Evolutionary conservation across 2,888 invertebrate genomes (phyloP), one percentile per base, ranked within the genome.

Genomic region (Branchipolynoe longqiensis): DNA sequence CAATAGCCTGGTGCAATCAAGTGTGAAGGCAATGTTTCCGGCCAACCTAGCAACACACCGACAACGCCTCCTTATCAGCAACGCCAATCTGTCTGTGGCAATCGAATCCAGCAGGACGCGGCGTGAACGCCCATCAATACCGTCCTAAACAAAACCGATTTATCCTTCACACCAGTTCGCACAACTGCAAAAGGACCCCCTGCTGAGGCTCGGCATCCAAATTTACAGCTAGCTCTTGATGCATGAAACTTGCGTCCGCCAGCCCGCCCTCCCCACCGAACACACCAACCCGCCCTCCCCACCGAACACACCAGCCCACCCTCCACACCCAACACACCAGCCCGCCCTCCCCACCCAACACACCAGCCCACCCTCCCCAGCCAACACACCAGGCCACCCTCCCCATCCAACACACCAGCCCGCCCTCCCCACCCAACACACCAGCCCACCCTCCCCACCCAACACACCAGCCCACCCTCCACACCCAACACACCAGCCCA

Each of bases 141-240:
- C 12, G 69, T 22, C 69, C 28, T 38, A 69, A 69, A 69, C 69
- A 69, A 69, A 69, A 69, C 69, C 69, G 69, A 69, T 38, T 69
- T 69, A 69, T 33, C 69, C 69, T 69, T 69, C 69, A 69, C 69
- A 38, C 69, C 36, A n/a, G 8, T 0, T 33, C 25, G 69, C 69
- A 38, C 69, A 69, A 38, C 38, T 69, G 8, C 38, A 69, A 69
- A 69, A 69, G 38, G 28, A 62, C 69, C 69, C 69, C 69, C 69
- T 22, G 38, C 36, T 38, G 62, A 62, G 36, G 36, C 38, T 36
- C 38, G 36, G 38, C 33, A n/a, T 33, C 36, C 25, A 69, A 69
- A 69, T 69, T 69, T 69, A 69, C 69, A 69, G 69, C 69, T 14
- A 38, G 22, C 22, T 22, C 36, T 69, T 33, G 69, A 38, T 62